Percentiles rank a stretch among this genome's conserved stretches.
Conservation (phyloP, 2,888 invertebrate species). For the Automeris io region DNA sequence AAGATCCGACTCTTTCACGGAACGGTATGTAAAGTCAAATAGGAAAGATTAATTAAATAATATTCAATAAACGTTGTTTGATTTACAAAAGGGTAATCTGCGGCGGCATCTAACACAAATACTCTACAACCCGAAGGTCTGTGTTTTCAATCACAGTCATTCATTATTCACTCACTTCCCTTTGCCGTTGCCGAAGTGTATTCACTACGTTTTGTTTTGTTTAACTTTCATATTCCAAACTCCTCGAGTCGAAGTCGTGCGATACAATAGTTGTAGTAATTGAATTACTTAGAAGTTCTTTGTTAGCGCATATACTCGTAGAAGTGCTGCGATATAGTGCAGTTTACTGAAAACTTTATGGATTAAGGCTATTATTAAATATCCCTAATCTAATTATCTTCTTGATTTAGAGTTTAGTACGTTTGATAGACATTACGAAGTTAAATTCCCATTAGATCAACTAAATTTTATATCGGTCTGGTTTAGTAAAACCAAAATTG, state of each 20-base stretch:
- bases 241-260: slow-evolving; percentile 46
- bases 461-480: too few relatives aligned
- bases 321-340: too few relatives aligned
- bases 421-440: too few relatives aligned
- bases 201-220: slow-evolving; percentile 66
- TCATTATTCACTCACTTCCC: slow-evolving; percentile 73
- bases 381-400: too few relatives aligned
- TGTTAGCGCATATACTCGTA: slow-evolving; percentile 31
- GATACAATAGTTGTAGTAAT: slow-evolving; percentile 54
- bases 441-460: too few relatives aligned
- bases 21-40: slow-evolving; percentile 57
- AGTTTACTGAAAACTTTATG: slow-evolving; percentile 12
- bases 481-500: too few relatives aligned
- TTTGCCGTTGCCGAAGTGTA: slow-evolving; percentile 67
- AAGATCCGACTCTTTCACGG: slow-evolving; percentile 5
- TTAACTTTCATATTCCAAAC: slow-evolving; percentile 70
- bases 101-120: slow-evolving; percentile 74
- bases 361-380: too few relatives aligned
- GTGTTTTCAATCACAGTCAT: slow-evolving; percentile 72
- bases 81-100: slow-evolving; percentile 73
- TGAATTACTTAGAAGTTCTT: slow-evolving; percentile 48
- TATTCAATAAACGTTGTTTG: slow-evolving; percentile 72
- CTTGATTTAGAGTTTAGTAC: too few relatives aligned
- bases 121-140: slow-evolving; percentile 57
- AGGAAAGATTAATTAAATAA: slow-evolving; percentile 71